Evolutionary conservation across 1,140 invertebrate species (phyloP), one percentile per base, ranked within the genome.

Genomic region (Drosophila ercepeae): DNA sequence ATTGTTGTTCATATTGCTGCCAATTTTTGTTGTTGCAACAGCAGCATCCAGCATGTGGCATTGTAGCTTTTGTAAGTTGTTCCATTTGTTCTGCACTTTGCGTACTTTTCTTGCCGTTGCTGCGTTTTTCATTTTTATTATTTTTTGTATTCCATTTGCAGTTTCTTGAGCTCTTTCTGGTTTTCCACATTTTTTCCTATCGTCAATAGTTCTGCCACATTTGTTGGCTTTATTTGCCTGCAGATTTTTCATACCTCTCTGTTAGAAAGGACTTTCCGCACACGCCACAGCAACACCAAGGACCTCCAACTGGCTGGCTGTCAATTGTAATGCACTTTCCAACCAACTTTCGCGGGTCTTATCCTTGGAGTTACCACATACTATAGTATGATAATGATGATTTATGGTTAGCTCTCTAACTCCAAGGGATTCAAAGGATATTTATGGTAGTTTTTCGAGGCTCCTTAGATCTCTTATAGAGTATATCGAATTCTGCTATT

Each of bases 61-160:
- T 89, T 89, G 83, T 89, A 83, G 78, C 84, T 88, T 89, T 55
- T 84, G 79, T 64, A 76, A 83, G 67, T 78, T 89, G 67, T 84
- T 55, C 63, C 81, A 84, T 84, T 84, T 76, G 84, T 76, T 89
- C 79, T 67, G 79, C 75, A 86, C 78, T 89, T 73, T 89, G 65
- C 55, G 84, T 72, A 89, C 53, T 89, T 83, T 76, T 69, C 46
- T 48, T 55, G 13, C 29, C 23, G 1, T 21, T 21, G 21, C n/a
- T 29, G 36, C 58, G 36, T 67, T 64, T 58, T 59, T 13, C 23
- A 42, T 23, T 16, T 19, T 19, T 21, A 19, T 25, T 13, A 14
- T 60, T 64, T n/a, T 27, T 67, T 27, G 4, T 55, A 68, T 71
- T 60, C 61, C 44, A 58, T 64, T 70, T 61, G 53, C 59, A 46